Percentiles rank a stretch among this genome's conserved stretches.
These are phyloP conservation scores for Trichogramma dendrolimi DNA, from an alignment of 2,888 invertebrate genomes.

Conservation along the genomic window DNA sequence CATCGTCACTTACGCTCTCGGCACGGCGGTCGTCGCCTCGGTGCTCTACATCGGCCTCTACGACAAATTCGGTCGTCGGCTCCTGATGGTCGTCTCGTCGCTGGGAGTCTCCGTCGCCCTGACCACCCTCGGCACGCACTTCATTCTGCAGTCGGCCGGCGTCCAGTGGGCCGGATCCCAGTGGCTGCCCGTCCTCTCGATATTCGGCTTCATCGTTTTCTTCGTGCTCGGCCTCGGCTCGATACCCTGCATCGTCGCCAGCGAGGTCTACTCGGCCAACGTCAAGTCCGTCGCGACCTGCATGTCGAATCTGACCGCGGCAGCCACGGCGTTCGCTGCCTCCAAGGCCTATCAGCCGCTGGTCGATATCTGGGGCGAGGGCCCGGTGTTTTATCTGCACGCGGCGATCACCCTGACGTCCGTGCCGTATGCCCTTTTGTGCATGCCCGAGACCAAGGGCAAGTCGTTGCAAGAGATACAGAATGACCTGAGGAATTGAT, in stretches of 20 bases:
- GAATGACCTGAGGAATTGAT: constrained; percentile 54
- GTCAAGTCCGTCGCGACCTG: constrained; percentile 31
- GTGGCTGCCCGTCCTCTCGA: constrained; percentile 37
- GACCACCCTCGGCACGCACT: constrained; percentile 34
- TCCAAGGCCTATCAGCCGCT: constrained; percentile 34
- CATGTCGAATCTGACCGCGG: constrained; percentile 29
- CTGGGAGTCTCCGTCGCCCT: constrained; percentile 33
- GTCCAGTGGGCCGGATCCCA: constrained; percentile 32
- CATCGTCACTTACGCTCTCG: constrained; percentile 38
- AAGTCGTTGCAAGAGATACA: constrained; percentile 81
- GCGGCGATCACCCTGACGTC: constrained; percentile 20
- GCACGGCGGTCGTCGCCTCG: constrained; percentile 34
- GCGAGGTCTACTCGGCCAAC: constrained; percentile 33
- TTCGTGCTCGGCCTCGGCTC: constrained; percentile 33
- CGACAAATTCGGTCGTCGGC: constrained; percentile 41
- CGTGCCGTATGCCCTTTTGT: constrained; percentile 55
- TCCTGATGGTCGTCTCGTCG: constrained; percentile 38
- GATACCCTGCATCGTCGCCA: constrained; percentile 31
- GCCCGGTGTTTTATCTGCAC: constrained; percentile 36
- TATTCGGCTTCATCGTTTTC: constrained; percentile 34
- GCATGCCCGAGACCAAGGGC: constrained; percentile 86
- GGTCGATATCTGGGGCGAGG: constrained; percentile 26
- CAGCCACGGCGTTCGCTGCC: constrained; percentile 29
- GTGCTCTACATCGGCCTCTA: constrained; percentile 35
- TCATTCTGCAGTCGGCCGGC: constrained; percentile 30